Base-by-base conservation (phyloP, 64 coral and sea anemone genomes). In the Porites australiensis region DNA sequence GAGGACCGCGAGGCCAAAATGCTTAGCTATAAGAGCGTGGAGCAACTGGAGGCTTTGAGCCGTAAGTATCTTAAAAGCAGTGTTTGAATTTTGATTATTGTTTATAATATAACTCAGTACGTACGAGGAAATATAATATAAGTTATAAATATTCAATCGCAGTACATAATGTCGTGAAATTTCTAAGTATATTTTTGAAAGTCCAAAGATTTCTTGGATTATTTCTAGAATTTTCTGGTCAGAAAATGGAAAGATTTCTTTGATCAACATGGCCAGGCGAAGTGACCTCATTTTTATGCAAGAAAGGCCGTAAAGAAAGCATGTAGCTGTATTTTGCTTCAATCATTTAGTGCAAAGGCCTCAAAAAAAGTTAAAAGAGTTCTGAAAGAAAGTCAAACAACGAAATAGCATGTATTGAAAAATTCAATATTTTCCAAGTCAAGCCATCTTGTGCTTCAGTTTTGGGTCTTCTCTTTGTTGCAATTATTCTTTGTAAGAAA, bases 11-110 rank as follows among this genome's bases (percentile, higher is more conserved):
- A 66, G 23, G 81, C 62, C 8, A 84, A 84, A 51, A 84, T 84
- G 81, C 81, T 66, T 0, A 84, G 81, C 13, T 84, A 84, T 11
- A 65, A 60, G 13, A 84, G 81, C 14, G 46, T 84, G 0, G 81
- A 84, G n/a, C 81, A 84, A 47, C 45, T 84, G 4, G 81, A 84
- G 46, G 81, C 81, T 43, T 68, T 84, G 15, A 68, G 61, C 45
- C 61, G 81, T 84, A 68, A 50, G 81, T 84, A 27, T 37, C n/a
- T 70, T 16, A 50, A 19, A 16, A 37, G 27, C 72, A 75, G 16
- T 16, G 10, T 72, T 44, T 16, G 47, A 50, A 16, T 8, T 4
- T 50, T 76, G 19, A 51, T 16, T 52, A 50, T 76, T 4, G 16
- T 76, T 76, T 8, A 16, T 50, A 76, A 50, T 76, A 5, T 76